Evolutionary conservation across 2,113 vertebrate genomes (phyloP).

Genomic region (Thermophis baileyi): DNA sequence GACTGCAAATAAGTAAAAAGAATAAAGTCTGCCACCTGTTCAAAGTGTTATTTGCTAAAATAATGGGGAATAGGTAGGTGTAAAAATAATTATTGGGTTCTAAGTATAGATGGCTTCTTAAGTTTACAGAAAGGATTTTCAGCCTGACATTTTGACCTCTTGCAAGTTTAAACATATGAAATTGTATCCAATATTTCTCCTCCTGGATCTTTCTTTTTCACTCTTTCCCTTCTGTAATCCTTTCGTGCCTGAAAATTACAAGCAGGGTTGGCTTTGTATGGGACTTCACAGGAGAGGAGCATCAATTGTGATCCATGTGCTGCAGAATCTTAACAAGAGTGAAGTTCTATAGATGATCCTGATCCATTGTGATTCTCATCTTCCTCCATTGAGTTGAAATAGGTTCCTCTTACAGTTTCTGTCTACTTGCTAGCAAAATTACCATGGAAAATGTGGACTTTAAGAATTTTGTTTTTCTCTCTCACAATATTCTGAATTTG

Average conservation of each 20-base stretch:
- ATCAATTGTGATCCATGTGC: background rate
- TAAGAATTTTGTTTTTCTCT: background rate
- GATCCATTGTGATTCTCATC: background rate
- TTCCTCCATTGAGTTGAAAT: background rate
- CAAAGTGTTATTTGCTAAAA: background rate
- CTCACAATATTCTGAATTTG: background rate
- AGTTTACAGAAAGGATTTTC: background rate
- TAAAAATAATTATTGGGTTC: background rate
- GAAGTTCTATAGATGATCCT: background rate
- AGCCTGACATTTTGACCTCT: background rate
- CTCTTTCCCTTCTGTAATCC: background rate
- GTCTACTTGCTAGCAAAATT: background rate
- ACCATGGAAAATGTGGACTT: background rate
- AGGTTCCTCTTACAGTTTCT: background rate
- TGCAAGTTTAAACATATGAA: background rate
- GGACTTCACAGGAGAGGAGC: background rate
- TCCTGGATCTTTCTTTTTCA: background rate
- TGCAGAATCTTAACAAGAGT: background rate
- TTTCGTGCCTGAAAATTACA: background rate
- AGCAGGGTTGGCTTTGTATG: background rate
- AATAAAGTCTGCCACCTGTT: background rate
- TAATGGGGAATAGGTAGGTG: background rate
- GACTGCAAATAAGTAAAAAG: slow-evolving; percentile 18
- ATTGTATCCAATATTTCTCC: background rate
- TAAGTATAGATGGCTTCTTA: background rate